These are phyloP conservation scores for Mionectes macconnelli DNA, from an alignment of 2,113 vertebrate species.

Conservation along the genomic window DNA sequence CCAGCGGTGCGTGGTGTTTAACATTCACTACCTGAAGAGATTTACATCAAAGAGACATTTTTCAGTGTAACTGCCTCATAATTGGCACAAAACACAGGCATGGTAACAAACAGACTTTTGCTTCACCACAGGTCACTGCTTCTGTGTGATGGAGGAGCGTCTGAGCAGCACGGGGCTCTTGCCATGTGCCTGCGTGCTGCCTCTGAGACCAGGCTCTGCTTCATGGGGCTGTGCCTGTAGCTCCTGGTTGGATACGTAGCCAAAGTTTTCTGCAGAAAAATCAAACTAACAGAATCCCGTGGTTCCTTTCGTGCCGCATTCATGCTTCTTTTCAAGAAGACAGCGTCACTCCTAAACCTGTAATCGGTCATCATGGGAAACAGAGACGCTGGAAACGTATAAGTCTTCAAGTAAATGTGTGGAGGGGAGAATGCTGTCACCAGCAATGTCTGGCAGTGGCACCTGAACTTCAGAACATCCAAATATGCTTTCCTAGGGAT, in stretches of 20 bases:
- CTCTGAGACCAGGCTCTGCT: neutral
- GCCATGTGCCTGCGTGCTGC: neutral
- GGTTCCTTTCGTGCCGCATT: neutral
- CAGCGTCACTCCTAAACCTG: neutral
- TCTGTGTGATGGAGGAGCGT: neutral
- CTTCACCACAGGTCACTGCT: conserved; percentile 3
- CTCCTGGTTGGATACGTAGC: neutral
- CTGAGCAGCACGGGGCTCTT: neutral
- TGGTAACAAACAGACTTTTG: conserved; percentile 24
- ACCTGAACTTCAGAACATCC: neutral
- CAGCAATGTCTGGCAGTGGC: neutral
- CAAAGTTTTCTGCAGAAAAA: conserved; percentile 24
- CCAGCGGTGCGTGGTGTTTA: conserved; percentile 21
- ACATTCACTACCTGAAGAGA: conserved; percentile 59
- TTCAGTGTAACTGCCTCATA: conserved; percentile 36
- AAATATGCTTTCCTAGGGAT: neutral
- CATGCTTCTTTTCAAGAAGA: neutral
- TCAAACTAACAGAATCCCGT: neutral
- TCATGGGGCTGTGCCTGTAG: neutral
- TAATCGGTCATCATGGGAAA: neutral
- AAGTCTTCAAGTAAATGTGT: neutral
- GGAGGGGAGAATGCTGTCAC: neutral
- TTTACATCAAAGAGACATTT: conserved; percentile 45
- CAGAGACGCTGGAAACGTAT: neutral
- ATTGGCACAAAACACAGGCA: conserved; percentile 51